Evolutionary conservation across 1,140 invertebrate species (phyloP).

Genomic region (Maniola jurtina): DNA sequence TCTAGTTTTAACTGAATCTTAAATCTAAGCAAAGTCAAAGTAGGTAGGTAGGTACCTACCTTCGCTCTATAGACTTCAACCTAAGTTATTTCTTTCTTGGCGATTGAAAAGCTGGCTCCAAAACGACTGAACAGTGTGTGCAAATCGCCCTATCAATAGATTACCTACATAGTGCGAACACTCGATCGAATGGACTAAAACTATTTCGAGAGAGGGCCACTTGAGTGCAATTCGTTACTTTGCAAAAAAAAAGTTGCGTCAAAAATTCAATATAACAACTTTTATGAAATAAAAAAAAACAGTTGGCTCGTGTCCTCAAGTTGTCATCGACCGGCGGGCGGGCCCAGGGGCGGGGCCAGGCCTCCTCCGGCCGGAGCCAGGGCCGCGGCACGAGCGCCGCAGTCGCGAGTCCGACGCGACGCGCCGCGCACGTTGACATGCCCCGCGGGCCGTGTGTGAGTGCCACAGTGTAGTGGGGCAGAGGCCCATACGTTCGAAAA

Average conservation of each 20-base stretch:
- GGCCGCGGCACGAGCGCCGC: constrained; percentile 22
- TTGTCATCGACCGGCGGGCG: constrained; percentile 51
- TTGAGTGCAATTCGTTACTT: constrained; percentile 42
- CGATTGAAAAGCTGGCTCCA: no score
- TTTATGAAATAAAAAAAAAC: constrained; percentile 50
- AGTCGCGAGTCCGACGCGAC: constrained; percentile 54
- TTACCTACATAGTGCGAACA: constrained; percentile 11
- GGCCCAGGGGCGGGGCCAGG: constrained; percentile 44
- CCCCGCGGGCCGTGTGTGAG: constrained; percentile 62
- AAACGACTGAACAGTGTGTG: no score
- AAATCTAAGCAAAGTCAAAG: no score
- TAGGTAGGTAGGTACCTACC: no score
- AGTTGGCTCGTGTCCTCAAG: constrained; percentile 38
- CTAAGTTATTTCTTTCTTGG: no score
- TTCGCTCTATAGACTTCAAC: no score
- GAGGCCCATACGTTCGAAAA: constrained; percentile 71
- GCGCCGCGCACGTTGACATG: constrained; percentile 52
- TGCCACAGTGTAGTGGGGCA: constrained; percentile 71
- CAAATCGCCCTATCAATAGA: no score
- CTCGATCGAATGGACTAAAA: constrained; percentile 25
- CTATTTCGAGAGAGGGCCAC: constrained; percentile 35
- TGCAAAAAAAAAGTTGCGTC: constrained; percentile 45
- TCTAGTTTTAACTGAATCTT: no score
- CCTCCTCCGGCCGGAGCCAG: constrained; percentile 39
- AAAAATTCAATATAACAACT: constrained; percentile 51